Evolutionary conservation across 1,140 invertebrate species (phyloP).

Genomic region (Armadillidium nasatum): DNA sequence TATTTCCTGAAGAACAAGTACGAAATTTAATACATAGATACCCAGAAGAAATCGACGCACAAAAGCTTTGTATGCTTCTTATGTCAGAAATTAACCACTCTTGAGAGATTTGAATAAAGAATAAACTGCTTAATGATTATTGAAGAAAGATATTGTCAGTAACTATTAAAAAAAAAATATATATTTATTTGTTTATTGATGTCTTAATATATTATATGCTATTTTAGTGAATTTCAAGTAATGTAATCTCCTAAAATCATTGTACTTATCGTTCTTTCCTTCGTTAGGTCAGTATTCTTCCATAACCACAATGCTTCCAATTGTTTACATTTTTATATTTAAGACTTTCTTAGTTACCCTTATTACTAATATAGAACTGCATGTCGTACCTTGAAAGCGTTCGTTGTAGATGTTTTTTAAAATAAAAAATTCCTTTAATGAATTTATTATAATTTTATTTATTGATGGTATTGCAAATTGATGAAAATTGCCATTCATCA

Average conservation of each 20-base stretch:
- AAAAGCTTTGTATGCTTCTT: conserved; percentile 65
- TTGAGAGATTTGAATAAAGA: background rate
- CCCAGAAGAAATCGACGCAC: conserved; percentile 79
- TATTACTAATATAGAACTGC: background rate
- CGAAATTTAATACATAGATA: conserved; percentile 73
- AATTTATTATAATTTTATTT: background rate
- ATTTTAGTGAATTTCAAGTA: background rate
- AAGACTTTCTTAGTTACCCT: conserved; percentile 12
- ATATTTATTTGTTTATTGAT: background rate
- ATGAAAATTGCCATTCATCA: background rate
- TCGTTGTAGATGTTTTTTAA: background rate
- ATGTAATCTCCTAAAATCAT: background rate
- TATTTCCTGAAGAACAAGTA: conserved; percentile 85
- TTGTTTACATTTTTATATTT: background rate
- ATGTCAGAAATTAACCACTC: background rate
- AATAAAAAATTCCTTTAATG: background rate
- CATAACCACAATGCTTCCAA: background rate
- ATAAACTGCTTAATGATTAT: background rate
- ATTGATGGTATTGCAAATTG: background rate
- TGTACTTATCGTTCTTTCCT: background rate
- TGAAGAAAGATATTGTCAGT: too few relatives aligned
- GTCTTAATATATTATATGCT: background rate
- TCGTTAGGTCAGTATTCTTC: background rate
- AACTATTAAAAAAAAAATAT: background rate
- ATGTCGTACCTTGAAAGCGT: background rate